phyloP scores from a whole-genome alignment of 2,797 vertebrate species.

The Aulostomus chinensis region DNA sequence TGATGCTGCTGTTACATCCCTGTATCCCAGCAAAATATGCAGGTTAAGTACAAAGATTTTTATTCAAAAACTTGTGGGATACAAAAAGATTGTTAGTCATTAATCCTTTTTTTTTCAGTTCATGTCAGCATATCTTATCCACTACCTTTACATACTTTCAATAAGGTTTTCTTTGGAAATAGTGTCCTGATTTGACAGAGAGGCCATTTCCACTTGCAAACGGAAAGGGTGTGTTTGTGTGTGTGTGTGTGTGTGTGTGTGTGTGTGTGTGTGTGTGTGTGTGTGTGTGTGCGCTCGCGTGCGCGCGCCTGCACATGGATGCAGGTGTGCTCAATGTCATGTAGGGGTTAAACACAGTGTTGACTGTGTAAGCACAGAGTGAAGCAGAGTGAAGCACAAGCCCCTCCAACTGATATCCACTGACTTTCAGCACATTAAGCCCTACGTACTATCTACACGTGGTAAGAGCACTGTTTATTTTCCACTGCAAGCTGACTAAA shows the following conservation, averaged over 20 bases:
- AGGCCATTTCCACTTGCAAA: neutral
- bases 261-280: neutral
- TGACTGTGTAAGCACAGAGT: conserved; percentile 52
- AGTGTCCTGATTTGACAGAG: neutral
- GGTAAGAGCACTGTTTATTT: conserved; percentile 53
- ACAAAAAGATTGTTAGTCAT: neutral
- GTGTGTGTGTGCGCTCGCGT: conserved; percentile 12
- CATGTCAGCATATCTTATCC: too few species aligned
- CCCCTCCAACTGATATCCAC: conserved; percentile 53
- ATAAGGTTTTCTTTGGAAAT: neutral
- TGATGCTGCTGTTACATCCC: neutral
- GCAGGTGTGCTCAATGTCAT: conserved; percentile 56
- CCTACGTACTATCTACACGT: conserved; percentile 48
- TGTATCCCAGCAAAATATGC: neutral
- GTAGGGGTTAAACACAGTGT: conserved; percentile 59
- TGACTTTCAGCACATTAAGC: conserved; percentile 64
- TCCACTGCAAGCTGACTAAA: conserved; percentile 40
- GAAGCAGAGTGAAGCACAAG: conserved; percentile 49
- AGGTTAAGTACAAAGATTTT: neutral
- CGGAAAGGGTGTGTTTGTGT: too few species aligned
- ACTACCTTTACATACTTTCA: neutral
- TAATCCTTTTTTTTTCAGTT: too few species aligned
- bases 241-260: too few species aligned
- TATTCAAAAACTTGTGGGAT: too few species aligned
- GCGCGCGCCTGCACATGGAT: conserved; percentile 12